Evolutionary conservation across 2,888 invertebrate species (phyloP).

Genomic region (Keiferia lycopersicella): DNA sequence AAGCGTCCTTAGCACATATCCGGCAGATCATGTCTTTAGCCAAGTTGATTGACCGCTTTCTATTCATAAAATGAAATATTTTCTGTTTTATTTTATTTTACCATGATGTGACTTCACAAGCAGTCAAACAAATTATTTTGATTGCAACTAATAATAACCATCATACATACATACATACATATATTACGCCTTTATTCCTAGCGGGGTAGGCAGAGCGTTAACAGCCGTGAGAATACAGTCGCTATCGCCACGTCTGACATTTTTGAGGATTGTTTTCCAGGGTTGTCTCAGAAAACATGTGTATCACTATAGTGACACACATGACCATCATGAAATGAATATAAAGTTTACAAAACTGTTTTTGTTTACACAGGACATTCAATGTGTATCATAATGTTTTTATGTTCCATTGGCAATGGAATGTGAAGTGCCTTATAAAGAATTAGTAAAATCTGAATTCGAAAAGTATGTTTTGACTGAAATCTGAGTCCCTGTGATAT

Average conservation of each 20-base stretch:
- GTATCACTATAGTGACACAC: no score
- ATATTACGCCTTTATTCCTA: no score
- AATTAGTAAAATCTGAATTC: not conserved
- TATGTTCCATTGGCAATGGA: no score
- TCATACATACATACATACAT: no score
- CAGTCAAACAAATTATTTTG: not conserved
- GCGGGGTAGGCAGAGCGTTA: no score
- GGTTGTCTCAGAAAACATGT: no score
- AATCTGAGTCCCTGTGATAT: no score
- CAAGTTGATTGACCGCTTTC: conserved; percentile 52
- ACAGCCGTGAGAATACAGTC: no score
- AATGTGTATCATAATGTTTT: not conserved
- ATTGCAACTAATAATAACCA: not conserved
- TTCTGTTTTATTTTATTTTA: no score
- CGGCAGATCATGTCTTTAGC: conserved; percentile 68
- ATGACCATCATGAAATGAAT: not conserved
- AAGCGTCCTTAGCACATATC: conserved; percentile 66
- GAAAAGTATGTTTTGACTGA: no score
- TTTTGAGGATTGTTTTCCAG: no score
- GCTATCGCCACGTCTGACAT: no score
- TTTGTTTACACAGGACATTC: not conserved
- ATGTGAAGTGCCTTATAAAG: not conserved
- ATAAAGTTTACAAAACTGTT: not conserved
- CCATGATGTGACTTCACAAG: not conserved
- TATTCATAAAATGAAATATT: conserved; percentile 33